phyloP scores from a whole-genome alignment of 2,797 vertebrate species.

The Macrochelys suwanniensis region DNA sequence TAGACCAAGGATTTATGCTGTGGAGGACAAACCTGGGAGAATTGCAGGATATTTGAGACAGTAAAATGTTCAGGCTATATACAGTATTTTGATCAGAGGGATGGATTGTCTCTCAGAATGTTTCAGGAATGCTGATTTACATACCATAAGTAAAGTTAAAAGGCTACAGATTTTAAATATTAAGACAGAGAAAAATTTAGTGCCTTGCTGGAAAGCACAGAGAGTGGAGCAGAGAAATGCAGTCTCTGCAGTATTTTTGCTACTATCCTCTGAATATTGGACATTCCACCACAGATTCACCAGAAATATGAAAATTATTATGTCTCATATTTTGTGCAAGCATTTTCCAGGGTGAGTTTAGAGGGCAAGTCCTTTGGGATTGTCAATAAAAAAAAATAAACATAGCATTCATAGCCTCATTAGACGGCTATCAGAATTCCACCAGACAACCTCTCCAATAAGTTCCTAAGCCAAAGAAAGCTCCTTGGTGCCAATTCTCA shows the following conservation, averaged over 20 bases:
- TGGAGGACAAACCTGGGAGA: neutral
- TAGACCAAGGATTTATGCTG: neutral
- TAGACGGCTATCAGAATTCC: neutral
- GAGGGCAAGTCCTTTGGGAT: neutral
- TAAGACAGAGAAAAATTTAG: neutral
- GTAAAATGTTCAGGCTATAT: neutral
- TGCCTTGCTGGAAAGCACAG: slow-evolving; percentile 16
- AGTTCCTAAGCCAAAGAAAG: neutral
- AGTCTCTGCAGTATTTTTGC: neutral
- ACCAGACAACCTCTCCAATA: neutral
- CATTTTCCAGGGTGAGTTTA: slow-evolving; percentile 7
- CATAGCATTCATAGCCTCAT: neutral
- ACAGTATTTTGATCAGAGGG: neutral
- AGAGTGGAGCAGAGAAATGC: neutral
- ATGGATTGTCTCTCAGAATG: neutral
- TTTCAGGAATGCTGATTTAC: neutral
- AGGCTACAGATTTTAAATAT: neutral
- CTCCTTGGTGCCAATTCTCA: neutral
- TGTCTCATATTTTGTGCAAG: slow-evolving; percentile 11
- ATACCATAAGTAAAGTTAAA: neutral
- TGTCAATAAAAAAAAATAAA: neutral
- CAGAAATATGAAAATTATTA: slow-evolving; percentile 32
- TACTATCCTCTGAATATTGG: slow-evolving; percentile 14
- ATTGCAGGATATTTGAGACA: neutral
- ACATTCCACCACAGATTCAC: slow-evolving; percentile 2